Base-by-base conservation (phyloP, 2,888 invertebrate species). In the Azorinus chamasolen region DNA sequence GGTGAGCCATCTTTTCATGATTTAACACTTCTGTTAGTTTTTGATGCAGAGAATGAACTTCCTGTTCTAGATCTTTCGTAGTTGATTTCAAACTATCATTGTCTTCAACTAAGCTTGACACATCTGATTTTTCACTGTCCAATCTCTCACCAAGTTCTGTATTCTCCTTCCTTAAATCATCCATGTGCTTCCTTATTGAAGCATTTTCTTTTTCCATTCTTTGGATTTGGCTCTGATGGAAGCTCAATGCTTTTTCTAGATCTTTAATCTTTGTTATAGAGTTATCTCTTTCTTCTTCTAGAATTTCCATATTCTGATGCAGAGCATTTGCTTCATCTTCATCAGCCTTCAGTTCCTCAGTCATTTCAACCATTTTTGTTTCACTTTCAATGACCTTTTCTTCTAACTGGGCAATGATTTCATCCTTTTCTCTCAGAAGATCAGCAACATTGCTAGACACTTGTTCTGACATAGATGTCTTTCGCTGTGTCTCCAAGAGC, bases 401-500 rank as follows among this genome's bases (percentile, higher is more conserved):
- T 90, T 98, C 97, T 94, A 98, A 94, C 92, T 98, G 97, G 59
- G 96, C 95, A 87, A 98, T 95, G 82, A 96, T 94, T 84, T 98
- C 94, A 50, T 98, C 98, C 93, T 97, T 97, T 93, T 98, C 97
- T 92, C 97, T 97, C 68, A 98, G 94, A 82, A 96, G 96, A 37
- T 88, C 87, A 16, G 89, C 88, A 78, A 91, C 88, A 79, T 89
- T 87, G 48, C 84, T 84, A 14, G 89, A 87, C 37, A 91, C 79
- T n/a, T 88, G 85, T 70, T 91, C 90, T 25, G 88, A 83, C 79
- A 89, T 85, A 20, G 77, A 83, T 6, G 87, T 83, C 93, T 97
- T 96, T 83, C 96, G 95, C 90, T 97, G 96, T 76, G 96, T 96
- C 87, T 95, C 95, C 90, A 97, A 96, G 70, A 97, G 93, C n/a